Evolutionary conservation across 2,888 invertebrate genomes (phyloP).

Genomic region (Hemaris fuciformis): DNA sequence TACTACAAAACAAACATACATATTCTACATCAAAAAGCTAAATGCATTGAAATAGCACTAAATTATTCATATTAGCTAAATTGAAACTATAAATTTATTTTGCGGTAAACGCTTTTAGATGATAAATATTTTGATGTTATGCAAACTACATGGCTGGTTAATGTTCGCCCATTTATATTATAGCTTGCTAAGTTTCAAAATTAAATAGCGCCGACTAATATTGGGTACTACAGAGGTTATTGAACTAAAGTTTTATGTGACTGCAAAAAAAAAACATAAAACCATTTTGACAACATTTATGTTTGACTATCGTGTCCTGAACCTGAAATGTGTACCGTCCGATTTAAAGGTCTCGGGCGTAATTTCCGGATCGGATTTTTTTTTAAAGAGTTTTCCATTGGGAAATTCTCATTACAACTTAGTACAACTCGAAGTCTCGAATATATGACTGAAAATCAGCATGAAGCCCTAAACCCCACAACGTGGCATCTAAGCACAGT

Average conservation of each 20-base stretch:
- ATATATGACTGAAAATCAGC: too few relatives aligned
- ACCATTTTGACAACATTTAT: too few relatives aligned
- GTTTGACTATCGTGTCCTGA: too few relatives aligned
- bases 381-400: too few relatives aligned
- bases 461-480: too few relatives aligned
- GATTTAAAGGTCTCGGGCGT: too few relatives aligned
- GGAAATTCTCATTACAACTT: too few relatives aligned
- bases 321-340: too few relatives aligned
- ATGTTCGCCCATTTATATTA: neutral
- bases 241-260: neutral
- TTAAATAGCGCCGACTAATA: neutral
- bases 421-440: too few relatives aligned
- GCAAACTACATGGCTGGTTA: neutral
- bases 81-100: conserved; percentile 3
- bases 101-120: neutral
- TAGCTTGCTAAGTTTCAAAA: neutral
- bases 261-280: neutral
- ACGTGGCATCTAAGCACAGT: too few relatives aligned
- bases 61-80: neutral
- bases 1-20: neutral
- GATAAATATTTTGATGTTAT: neutral
- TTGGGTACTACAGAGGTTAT: neutral
- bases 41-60: neutral
- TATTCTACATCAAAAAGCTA: neutral
- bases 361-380: too few relatives aligned